phyloP scores from a whole-genome alignment of 2,797 vertebrate species.

The Pipistrellus kuhlii region DNA sequence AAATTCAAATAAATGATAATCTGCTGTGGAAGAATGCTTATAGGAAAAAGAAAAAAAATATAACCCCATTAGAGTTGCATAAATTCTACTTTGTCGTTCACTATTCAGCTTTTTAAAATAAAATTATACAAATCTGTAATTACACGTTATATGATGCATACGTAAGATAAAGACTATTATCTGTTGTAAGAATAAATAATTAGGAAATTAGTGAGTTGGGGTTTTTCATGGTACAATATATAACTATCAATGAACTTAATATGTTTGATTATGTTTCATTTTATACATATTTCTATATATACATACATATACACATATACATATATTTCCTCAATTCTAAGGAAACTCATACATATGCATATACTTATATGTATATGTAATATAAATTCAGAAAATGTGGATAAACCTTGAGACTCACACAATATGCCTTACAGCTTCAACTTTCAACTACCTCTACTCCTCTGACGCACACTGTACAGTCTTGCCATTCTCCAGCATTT shows the following conservation, averaged over 20 bases:
- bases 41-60: conserved; percentile 67
- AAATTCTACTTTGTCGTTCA: conserved; percentile 66
- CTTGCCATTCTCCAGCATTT: neutral
- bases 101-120: neutral
- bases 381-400: neutral
- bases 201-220: conserved; percentile 15
- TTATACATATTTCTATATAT: neutral
- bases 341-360: no score
- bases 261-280: neutral
- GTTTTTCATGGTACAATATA: neutral
- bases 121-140: conserved; percentile 11
- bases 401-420: neutral
- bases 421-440: neutral
- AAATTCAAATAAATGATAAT: conserved; percentile 83
- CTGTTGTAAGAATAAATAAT: conserved; percentile 33
- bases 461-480: neutral
- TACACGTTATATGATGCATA: neutral
- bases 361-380: no score
- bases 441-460: neutral
- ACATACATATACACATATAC: no score
- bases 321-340: no score
- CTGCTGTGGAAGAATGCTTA: conserved; percentile 57
- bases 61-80: conserved; percentile 64
- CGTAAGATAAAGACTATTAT: neutral
- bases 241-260: neutral